Base-by-base conservation (phyloP, 1,140 invertebrate genomes). In the Linepithema humile region DNA sequence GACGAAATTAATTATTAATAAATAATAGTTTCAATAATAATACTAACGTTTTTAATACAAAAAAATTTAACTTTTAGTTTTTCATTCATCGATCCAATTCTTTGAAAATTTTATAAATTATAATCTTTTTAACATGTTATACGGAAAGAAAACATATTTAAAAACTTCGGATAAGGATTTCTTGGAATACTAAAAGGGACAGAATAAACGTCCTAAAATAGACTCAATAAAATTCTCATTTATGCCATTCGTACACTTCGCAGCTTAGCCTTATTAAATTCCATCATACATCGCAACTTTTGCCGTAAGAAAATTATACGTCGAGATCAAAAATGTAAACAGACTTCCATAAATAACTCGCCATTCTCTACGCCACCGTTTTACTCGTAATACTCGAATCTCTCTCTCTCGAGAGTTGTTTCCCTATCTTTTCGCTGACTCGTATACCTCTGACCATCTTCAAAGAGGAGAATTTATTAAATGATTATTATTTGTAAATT, bases 211-310 rank as follows among this genome's bases (percentile, higher is more conserved):
- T 17, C 2, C n/a, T 70, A 45, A 15, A 12, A 20, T 80, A 53
- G 38, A 80, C 15, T 64, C 17, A 72, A 85, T 57, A 72, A 86
- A 64, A 55, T 86, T 65, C 35, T 67, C 26, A 57, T 86, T 82
- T 85, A 82, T 86, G 29, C 35, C 26, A 67, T n/a, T 45, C 73
- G 59, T 86, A 80, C 65, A 85, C 53, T 65, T 26, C 38, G 32
- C 15, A 40, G 12, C 29, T 72, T 64, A 80, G 23, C 15, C 20
- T 67, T 43, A 82, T 40, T 59, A 40, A 73, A 82, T 7, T 38
- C 26, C 17, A 55, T 55, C 26, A 57, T 45, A 73, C 43, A n/a
- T 45, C 32, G 45, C 40, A 29, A 83, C 35, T 43, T 55, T 60
- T 43, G 48, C 23, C 12, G 9, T 84, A 43, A 50, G 45, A 65